Base-by-base conservation (phyloP, 2,888 invertebrate genomes). In the Sycophila texana region DNA sequence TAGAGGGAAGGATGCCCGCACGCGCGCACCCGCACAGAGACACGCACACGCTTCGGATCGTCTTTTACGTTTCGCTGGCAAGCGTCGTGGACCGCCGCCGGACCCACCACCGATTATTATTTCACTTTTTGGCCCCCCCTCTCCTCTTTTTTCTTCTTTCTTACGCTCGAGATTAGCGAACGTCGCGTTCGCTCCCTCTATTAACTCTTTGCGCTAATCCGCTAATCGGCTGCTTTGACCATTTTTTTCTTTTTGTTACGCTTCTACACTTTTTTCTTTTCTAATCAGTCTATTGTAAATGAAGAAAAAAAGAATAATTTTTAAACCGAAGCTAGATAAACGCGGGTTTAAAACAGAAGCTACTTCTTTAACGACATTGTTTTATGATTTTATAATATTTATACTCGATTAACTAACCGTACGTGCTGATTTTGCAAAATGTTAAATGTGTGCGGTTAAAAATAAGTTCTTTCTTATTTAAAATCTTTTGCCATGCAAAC, bases 1-100 rank as follows among this genome's bases (percentile, higher is more conserved):
- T 58, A n/a, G 30, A 66, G 22, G 60, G 26, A 47, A 74, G 20
- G 18, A 65, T 47, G 18, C 30, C 7, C 49, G 14, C 13, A 1
- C 49, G 71, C 58, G 71, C 58, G 58, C 58, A 70, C 47, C 39
- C 74, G 80, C 72, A 76, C 72, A 61, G 7, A 7, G 51, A 26
- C 47, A 53, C 53, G 53, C 53, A 53, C 61, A n/a, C 39, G 30
- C n/a, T n/a, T 1, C 39, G n/a, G 12, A 1, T 63, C 4, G 7
- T 16, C 16, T 22, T 60, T 4, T 26, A 30, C 39, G n/a, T 26
- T n/a, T 14, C 3, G 30, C 60, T n/a, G 30, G 14, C 16, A 14
- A n/a, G 13, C n/a, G 39, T 39, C 39, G 39, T 61, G n/a, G 61
- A 26, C 53, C 3, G 16, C 5, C 53, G 14, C n/a, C 61, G n/a